These are phyloP conservation scores for Choristoneura rosaceana DNA, from an alignment of 2,888 invertebrate genomes.

Conservation along the genomic window DNA sequence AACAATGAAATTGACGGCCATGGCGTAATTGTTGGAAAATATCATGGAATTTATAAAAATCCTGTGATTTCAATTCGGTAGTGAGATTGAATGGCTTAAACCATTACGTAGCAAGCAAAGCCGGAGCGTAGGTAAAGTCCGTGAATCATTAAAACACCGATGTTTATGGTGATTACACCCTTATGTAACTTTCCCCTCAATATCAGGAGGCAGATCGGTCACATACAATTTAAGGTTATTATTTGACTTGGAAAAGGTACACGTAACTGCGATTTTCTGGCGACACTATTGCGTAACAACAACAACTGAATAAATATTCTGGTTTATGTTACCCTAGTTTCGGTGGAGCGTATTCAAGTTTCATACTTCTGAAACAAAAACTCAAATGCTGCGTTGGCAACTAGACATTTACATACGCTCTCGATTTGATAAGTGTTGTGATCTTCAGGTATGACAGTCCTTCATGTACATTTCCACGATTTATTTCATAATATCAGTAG, in stretches of 20 bases:
- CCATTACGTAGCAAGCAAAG: too few relatives aligned
- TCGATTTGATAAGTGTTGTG: constrained; percentile 1
- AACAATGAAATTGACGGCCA: too few relatives aligned
- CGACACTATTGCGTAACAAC: constrained; percentile 18
- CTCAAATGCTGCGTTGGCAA: not conserved
- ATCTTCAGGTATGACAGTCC: not conserved
- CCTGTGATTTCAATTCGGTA: too few relatives aligned
- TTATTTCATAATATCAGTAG: too few relatives aligned
- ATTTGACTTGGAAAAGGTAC: constrained; percentile 35
- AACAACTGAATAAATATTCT: constrained; percentile 18
- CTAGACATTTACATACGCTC: constrained; percentile 5
- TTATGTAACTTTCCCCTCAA: too few relatives aligned
- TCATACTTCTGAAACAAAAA: constrained; percentile 6
- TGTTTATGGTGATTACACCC: too few relatives aligned
- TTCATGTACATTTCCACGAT: too few relatives aligned
- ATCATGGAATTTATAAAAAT: too few relatives aligned
- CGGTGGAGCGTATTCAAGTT: not conserved
- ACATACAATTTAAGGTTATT: constrained; percentile 32
- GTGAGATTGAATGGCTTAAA: too few relatives aligned
- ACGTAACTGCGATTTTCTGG: constrained; percentile 28
- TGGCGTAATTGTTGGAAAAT: too few relatives aligned
- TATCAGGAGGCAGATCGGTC: not conserved
- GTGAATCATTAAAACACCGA: too few relatives aligned
- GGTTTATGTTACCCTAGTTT: constrained; percentile 19
- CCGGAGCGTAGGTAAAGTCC: too few relatives aligned